Percentiles rank a stretch among this genome's conserved stretches.
Evolutionary conservation across 2,888 invertebrate species (phyloP).

Genomic region (Bhutanitis thaidina): DNA sequence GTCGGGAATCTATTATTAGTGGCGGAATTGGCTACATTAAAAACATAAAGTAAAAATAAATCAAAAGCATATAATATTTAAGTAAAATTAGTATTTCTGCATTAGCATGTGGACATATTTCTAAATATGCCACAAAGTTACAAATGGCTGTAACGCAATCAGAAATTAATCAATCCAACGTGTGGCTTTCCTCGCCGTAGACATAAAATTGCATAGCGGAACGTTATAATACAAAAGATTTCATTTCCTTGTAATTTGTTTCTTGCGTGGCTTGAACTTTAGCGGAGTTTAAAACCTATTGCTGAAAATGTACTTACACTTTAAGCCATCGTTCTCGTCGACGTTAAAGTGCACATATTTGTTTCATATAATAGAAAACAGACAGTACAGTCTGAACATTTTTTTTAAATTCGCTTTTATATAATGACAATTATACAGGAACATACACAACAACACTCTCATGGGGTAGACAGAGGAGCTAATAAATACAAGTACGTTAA

Average conservation of each 20-base stretch:
- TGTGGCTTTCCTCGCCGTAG: conserved; percentile 13
- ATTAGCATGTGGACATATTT: conserved; percentile 1
- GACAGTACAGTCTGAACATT: background rate
- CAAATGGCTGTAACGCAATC: conserved; percentile 11
- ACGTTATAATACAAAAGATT: conserved; percentile 42
- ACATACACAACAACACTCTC: too few species aligned
- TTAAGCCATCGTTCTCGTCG: conserved; percentile 51
- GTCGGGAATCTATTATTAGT: too few species aligned
- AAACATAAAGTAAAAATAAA: too few species aligned
- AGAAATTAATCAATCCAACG: conserved; percentile 14
- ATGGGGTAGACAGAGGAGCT: too few species aligned
- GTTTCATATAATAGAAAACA: conserved; percentile 42
- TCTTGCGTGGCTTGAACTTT: conserved; percentile 60
- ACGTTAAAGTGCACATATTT: conserved; percentile 44
- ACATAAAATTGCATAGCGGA: conserved; percentile 22
- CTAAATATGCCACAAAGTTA: conserved; percentile 16
- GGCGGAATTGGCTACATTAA: too few species aligned
- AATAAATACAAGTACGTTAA: too few species aligned
- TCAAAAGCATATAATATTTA: too few species aligned
- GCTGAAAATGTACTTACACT: conserved; percentile 64
- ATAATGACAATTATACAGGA: too few species aligned
- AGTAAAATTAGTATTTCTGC: too few species aligned
- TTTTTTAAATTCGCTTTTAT: background rate
- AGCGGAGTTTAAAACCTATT: conserved; percentile 58
- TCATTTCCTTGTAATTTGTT: conserved; percentile 67